A percentile compares a stretch with the other conserved stretches of the same genome.
Evolutionary conservation across 2,888 invertebrate species (phyloP).

Genomic region (Phania funesta): DNA sequence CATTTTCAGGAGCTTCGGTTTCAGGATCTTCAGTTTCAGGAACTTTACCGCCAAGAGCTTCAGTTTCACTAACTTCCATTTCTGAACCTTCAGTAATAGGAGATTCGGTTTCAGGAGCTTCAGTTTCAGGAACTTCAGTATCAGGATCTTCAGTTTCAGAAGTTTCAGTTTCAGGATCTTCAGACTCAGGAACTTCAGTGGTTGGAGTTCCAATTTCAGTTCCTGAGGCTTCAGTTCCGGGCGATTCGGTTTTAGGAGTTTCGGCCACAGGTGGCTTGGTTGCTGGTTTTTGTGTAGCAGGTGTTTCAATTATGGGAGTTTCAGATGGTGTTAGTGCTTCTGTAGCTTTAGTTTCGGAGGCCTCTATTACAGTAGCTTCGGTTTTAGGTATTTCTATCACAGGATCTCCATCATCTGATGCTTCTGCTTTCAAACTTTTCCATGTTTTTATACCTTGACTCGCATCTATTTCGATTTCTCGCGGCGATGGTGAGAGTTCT

Average conservation of each 20-base stretch:
- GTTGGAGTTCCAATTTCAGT: background rate
- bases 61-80: background rate
- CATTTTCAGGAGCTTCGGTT: background rate
- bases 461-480: no score
- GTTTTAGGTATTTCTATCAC: constrained; percentile 49
- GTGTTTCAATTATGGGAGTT: background rate
- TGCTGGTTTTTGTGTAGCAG: background rate
- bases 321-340: no score
- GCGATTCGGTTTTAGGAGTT: background rate
- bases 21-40: background rate
- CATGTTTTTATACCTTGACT: no score
- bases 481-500: no score
- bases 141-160: background rate
- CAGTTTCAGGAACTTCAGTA: background rate
- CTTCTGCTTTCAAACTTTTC: no score
- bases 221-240: background rate
- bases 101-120: background rate
- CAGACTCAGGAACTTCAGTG: background rate
- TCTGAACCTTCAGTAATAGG: background rate
- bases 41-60: background rate
- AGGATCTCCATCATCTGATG: background rate
- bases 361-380: constrained; percentile 1
- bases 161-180: background rate
- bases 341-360: background rate
- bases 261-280: background rate